Evolutionary conservation across 2,797 vertebrate genomes (phyloP).

Genomic region (Periparus ater): DNA sequence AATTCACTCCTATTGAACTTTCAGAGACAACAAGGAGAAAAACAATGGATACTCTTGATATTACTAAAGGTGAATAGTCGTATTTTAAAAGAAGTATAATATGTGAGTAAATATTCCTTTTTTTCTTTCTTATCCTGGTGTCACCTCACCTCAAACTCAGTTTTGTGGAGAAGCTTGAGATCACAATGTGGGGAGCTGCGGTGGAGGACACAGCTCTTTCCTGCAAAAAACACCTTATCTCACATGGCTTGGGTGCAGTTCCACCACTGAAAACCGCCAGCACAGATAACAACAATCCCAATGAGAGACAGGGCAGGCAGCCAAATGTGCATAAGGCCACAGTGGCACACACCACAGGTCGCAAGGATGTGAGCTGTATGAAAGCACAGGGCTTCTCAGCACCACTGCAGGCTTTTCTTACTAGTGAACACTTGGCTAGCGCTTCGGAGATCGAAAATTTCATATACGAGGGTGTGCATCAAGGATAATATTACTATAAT

Average conservation of each 20-base stretch:
- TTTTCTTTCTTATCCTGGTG: background rate
- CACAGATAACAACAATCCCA: background rate
- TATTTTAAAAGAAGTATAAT: fast-evolving
- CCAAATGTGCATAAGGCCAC: background rate
- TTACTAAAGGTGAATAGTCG: background rate
- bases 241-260: background rate
- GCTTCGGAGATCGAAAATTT: background rate
- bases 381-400: background rate
- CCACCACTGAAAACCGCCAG: background rate
- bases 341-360: background rate
- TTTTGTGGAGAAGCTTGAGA: background rate
- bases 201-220: background rate
- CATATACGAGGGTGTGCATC: fast-evolving
- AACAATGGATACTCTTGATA: background rate
- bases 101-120: fast-evolving
- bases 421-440: background rate
- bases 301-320: background rate
- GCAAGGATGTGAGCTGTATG: fast-evolving
- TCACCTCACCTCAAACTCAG: background rate
- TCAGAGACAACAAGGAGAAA: background rate
- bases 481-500: background rate
- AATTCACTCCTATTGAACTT: background rate
- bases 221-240: background rate
- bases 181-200: background rate
- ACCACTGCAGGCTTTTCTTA: background rate